These are phyloP conservation scores for Phrynosoma blainvillii DNA, from an alignment of 2,113 vertebrate species.

Conservation along the genomic window DNA sequence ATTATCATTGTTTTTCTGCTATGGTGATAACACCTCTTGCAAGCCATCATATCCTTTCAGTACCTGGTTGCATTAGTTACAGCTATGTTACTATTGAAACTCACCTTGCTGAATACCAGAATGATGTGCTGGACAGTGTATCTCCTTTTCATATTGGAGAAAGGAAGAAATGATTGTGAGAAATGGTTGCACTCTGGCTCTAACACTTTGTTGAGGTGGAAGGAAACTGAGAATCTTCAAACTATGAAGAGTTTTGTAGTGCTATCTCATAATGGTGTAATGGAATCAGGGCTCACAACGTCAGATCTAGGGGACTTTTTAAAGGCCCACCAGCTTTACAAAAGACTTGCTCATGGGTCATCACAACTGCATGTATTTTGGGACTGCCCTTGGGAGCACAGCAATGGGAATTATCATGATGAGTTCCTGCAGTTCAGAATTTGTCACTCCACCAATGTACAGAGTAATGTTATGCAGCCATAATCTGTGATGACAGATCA, in stretches of 20 bases:
- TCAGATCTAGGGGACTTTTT: no score
- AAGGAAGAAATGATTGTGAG: not conserved
- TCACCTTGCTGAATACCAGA: not conserved
- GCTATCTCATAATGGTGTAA: not conserved
- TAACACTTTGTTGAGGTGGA: not conserved
- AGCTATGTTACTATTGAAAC: not conserved
- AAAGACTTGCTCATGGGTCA: no score
- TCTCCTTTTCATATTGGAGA: not conserved
- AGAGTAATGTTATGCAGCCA: not conserved
- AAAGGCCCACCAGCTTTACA: no score
- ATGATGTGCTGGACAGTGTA: not conserved
- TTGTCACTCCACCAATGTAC: no score
- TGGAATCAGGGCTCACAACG: no score
- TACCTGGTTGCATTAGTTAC: not conserved
- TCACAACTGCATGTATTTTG: no score
- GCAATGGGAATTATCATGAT: no score
- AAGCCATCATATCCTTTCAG: not conserved
- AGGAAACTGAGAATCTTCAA: not conserved
- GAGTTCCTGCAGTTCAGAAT: no score
- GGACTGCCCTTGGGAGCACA: no score
- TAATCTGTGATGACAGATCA: not conserved
- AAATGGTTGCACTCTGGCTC: not conserved
- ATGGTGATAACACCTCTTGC: not conserved
- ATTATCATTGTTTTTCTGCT: not conserved
- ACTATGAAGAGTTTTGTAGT: not conserved